Base-by-base conservation (phyloP, 2,113 vertebrate genomes). In the Pongo abelii region DNA sequence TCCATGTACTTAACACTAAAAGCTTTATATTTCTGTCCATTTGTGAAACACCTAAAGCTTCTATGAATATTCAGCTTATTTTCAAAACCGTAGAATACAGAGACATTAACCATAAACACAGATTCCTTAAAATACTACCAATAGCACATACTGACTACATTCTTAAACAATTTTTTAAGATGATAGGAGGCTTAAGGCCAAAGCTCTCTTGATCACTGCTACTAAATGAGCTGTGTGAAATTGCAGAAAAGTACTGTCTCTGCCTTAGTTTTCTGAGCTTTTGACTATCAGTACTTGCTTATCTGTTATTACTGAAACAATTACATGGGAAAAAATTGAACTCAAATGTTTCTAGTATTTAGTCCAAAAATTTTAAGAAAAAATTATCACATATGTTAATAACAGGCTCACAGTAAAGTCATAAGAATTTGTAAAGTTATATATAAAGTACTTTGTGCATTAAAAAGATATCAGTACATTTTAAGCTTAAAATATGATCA, bases 321-420 rank as follows among this genome's bases (percentile, higher is more conserved):
- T 48, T 79, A 64, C 27, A 59, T 43, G 6, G 55, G 52, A 8
- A 85, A 92, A 77, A 83, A 67, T 0, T 52, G 12, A 52, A 20
- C 14, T 92, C 52, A 94, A 89, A 91, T 89, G 23, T 83, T 90
- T 89, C n/a, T 87, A 86, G 17, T 92, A 91, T 18, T 96, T 85
- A 94, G 40, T 61, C 3, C 11, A 78, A 84, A 85, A 43, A 8
- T 59, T 78, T 80, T 1, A 50, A n/a, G 78, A 86, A 88, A 13
- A 43, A 86, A 64, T 27, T 5, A 46, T 0, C 46, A 23, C 18
- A 79, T 40, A 17, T 38, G 92, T 92, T 74, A 80, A 38, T 72
- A 89, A 81, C 0, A 86, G 52, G 38, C 13, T 72, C 27, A 90
- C 11, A 83, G 40, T 12, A 88, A 90, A 38, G 25, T 59, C 16